Evolutionary conservation across 2,888 invertebrate genomes (phyloP).

Genomic region (Andrena bicolor): DNA sequence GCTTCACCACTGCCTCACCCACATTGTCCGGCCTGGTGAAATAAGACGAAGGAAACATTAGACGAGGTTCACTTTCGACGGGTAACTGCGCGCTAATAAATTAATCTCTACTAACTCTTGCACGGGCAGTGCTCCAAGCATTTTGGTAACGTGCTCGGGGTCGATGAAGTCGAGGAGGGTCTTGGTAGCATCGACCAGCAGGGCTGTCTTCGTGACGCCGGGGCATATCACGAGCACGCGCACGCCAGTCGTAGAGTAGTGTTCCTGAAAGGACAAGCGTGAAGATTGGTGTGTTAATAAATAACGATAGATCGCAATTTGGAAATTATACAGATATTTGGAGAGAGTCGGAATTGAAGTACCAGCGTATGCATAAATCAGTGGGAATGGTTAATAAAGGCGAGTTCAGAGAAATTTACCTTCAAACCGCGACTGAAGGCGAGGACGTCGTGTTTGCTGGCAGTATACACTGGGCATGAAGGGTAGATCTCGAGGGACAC

Average conservation of each 20-base stretch:
- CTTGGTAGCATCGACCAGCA: background rate
- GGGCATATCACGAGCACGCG: conserved; percentile 80
- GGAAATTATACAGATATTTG: too few relatives aligned
- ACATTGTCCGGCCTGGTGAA: conserved; percentile 67
- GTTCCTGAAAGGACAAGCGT: background rate
- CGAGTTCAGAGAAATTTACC: conserved; percentile 56
- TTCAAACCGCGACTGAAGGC: conserved; percentile 72
- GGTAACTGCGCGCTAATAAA: too few relatives aligned
- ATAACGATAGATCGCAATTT: background rate
- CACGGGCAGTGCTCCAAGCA: fast-evolving
- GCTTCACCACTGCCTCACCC: conserved; percentile 63
- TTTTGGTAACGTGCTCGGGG: fast-evolving
- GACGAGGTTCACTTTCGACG: background rate
- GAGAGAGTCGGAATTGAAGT: background rate
- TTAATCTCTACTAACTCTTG: conserved; percentile 16
- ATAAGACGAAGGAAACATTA: background rate
- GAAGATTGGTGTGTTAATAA: background rate
- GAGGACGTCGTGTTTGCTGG: conserved; percentile 85
- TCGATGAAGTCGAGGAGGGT: background rate
- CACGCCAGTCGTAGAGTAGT: conserved; percentile 74
- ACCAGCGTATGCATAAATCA: background rate
- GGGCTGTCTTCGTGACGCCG: conserved; percentile 54
- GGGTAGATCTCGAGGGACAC: conserved; percentile 84
- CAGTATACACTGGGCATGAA: conserved; percentile 86
- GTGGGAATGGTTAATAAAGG: too few relatives aligned